Evolutionary conservation across 2,113 vertebrate genomes (phyloP).

Genomic region (Siniperca knerii): DNA sequence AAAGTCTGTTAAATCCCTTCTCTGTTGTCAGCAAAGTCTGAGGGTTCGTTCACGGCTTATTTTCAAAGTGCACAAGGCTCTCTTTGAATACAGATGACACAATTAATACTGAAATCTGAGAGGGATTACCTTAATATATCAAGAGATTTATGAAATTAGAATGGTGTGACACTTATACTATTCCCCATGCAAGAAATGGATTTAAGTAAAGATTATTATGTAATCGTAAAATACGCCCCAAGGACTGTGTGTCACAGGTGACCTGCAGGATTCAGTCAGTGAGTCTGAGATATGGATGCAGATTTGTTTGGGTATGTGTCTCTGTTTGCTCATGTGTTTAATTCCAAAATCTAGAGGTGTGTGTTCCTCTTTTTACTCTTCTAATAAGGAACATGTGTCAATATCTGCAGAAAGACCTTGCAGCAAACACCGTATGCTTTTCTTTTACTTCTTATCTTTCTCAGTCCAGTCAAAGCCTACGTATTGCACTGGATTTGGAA

Average conservation of each 20-base stretch:
- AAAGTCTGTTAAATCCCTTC: constrained; percentile 51
- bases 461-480: background rate
- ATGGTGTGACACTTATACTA: constrained; percentile 31
- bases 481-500: constrained; percentile 19
- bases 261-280: constrained; percentile 32
- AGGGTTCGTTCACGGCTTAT: constrained; percentile 38
- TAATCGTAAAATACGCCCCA: constrained; percentile 24
- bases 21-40: constrained; percentile 50
- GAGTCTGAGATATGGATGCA: constrained; percentile 9
- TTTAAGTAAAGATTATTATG: constrained; percentile 65
- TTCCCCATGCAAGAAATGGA: constrained; percentile 53
- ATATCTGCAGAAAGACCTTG: background rate
- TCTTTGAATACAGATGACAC: constrained; percentile 75
- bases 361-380: background rate
- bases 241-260: constrained; percentile 46
- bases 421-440: background rate
- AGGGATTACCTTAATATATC: constrained; percentile 72
- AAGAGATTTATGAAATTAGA: constrained; percentile 69
- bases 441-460: constrained; percentile 14
- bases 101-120: constrained; percentile 68
- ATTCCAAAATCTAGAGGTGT: constrained; percentile 21
- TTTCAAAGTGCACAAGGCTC: constrained; percentile 43
- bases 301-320: constrained; percentile 14
- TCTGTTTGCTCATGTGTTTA: constrained; percentile 32
- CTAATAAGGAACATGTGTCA: background rate